Evolutionary conservation across 2,888 invertebrate genomes (phyloP).

Genomic region (Drosophila paramelanica): DNA sequence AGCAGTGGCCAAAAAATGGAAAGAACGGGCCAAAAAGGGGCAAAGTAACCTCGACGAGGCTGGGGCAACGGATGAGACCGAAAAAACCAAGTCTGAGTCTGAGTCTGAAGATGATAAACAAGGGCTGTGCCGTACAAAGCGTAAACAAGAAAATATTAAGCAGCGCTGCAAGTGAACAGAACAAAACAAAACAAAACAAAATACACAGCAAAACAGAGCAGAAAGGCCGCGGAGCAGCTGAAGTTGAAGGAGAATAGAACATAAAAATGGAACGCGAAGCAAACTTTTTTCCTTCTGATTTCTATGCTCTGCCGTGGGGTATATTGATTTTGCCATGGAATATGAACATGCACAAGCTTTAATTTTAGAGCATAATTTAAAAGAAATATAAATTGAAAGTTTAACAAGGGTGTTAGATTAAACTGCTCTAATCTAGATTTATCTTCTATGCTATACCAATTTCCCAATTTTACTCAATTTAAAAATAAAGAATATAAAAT

Average conservation of each 20-base stretch:
- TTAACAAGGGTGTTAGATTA: no score
- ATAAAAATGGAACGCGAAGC: slow-evolving; percentile 55
- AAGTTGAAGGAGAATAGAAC: slow-evolving; percentile 7
- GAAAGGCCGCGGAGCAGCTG: neutral
- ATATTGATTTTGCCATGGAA: neutral
- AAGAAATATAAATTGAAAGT: no score
- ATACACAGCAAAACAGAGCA: slow-evolving; percentile 14
- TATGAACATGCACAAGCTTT: no score
- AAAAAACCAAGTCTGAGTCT: neutral
- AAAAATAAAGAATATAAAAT: no score
- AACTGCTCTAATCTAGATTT: no score
- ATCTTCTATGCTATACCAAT: no score
- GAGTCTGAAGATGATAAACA: slow-evolving; percentile 64
- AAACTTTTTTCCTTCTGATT: slow-evolving; percentile 33
- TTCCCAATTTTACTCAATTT: no score
- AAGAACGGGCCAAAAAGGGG: neutral
- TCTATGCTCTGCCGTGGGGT: neutral
- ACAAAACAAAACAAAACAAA: slow-evolving; percentile 30
- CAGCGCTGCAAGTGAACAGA: slow-evolving; percentile 53
- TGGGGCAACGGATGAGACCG: neutral
- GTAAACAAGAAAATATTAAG: slow-evolving; percentile 80
- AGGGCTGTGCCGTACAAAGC: slow-evolving; percentile 54
- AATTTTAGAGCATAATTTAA: no score
- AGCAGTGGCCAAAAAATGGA: neutral
- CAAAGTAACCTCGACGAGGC: slow-evolving; percentile 8